Percentiles rank a stretch among this genome's conserved stretches.
Evolutionary conservation across 2,888 invertebrate species (phyloP).

Genomic region (Leptura quadrifasciata): DNA sequence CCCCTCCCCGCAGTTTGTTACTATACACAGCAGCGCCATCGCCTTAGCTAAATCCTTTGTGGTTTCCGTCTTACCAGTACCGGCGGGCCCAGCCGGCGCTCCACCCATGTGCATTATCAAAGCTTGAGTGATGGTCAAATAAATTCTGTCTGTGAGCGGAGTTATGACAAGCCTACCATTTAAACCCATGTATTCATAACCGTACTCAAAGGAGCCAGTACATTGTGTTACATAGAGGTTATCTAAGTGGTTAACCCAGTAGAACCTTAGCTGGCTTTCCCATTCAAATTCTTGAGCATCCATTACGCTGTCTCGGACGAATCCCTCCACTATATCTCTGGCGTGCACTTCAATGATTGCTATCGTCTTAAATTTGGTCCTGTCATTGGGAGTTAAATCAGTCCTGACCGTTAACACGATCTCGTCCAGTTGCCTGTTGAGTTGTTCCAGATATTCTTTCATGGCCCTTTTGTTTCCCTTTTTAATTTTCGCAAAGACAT

Average conservation of each 20-base stretch:
- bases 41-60: slow-evolving; percentile 94
- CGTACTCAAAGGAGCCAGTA: slow-evolving; percentile 91
- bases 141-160: slow-evolving; percentile 93
- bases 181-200: slow-evolving; percentile 96
- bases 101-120: slow-evolving; percentile 93
- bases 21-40: slow-evolving; percentile 86
- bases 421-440: slow-evolving; percentile 89
- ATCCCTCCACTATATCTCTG: slow-evolving; percentile 90
- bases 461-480: slow-evolving; percentile 89
- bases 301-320: slow-evolving; percentile 87
- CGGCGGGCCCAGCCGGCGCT: slow-evolving; percentile 90
- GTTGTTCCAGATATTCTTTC: slow-evolving; percentile 89
- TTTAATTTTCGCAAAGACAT: slow-evolving; percentile 85
- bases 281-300: slow-evolving; percentile 92
- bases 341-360: slow-evolving; percentile 95
- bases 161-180: slow-evolving; percentile 94
- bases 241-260: slow-evolving; percentile 90
- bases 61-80: slow-evolving; percentile 94
- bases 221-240: slow-evolving; percentile 90
- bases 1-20: slow-evolving; percentile 95
- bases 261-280: slow-evolving; percentile 95
- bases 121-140: slow-evolving; percentile 94
- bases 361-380: slow-evolving; percentile 91
- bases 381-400: slow-evolving; percentile 86
- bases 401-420: slow-evolving; percentile 86